These are phyloP conservation scores for Sepiola atlantica DNA, from an alignment of 2,888 invertebrate genomes.

Conservation along the genomic window DNA sequence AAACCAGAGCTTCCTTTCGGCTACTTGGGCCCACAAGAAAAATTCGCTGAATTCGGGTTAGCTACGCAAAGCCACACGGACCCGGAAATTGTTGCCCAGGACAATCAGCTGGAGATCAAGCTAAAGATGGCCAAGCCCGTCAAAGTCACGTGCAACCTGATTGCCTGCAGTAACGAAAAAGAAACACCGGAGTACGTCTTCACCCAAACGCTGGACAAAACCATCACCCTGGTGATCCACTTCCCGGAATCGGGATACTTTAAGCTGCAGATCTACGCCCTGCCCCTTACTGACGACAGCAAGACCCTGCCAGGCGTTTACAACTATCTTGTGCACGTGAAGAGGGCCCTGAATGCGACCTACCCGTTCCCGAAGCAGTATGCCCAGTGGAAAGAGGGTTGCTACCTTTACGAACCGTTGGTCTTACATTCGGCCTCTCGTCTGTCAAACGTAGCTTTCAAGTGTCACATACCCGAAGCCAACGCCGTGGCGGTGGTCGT, in stretches of 20 bases:
- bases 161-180: slow-evolving; percentile 56
- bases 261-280: slow-evolving; percentile 73
- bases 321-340: slow-evolving; percentile 72
- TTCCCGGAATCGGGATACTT: slow-evolving; percentile 70
- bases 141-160: slow-evolving; percentile 64
- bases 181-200: slow-evolving; percentile 64
- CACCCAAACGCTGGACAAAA: slow-evolving; percentile 62
- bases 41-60: slow-evolving; percentile 62
- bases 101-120: slow-evolving; percentile 63
- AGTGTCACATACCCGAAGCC: slow-evolving; percentile 69
- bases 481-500: slow-evolving; percentile 71
- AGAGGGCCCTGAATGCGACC: slow-evolving; percentile 57
- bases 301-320: slow-evolving; percentile 73
- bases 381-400: slow-evolving; percentile 75
- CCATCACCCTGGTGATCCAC: slow-evolving; percentile 59
- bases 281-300: slow-evolving; percentile 68
- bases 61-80: slow-evolving; percentile 60
- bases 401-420: slow-evolving; percentile 69
- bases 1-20: slow-evolving; percentile 64
- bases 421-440: slow-evolving; percentile 61
- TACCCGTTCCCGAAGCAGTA: slow-evolving; percentile 73
- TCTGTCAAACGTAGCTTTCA: slow-evolving; percentile 60
- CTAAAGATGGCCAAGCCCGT: slow-evolving; percentile 57
- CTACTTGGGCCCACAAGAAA: slow-evolving; percentile 66
- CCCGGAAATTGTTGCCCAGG: slow-evolving; percentile 56